phyloP scores from a whole-genome alignment of 2,888 invertebrate genomes.

The Amiota minor region DNA sequence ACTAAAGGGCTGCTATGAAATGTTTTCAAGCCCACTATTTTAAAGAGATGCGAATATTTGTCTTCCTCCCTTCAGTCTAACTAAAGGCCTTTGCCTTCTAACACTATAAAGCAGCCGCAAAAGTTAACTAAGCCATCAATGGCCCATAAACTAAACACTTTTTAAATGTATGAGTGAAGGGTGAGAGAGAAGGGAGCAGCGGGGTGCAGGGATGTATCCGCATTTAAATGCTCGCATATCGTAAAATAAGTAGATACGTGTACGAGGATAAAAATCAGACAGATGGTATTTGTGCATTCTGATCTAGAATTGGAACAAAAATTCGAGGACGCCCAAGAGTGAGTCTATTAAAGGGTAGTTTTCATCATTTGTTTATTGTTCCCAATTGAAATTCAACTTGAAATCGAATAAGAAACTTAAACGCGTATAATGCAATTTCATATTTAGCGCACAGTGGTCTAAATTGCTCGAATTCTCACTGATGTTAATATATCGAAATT shows the following conservation, averaged over 20 bases:
- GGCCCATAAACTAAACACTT: constrained; percentile 72
- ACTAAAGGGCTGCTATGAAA: constrained; percentile 18
- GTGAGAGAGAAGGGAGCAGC: constrained; percentile 5
- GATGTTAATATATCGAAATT: too few species aligned
- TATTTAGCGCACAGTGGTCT: constrained; percentile 49
- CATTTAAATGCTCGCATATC: constrained; percentile 40
- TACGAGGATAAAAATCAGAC: constrained; percentile 58
- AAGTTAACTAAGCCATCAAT: constrained; percentile 73
- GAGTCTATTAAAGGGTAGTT: constrained; percentile 72
- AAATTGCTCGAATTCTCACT: neutral
- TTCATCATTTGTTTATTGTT: constrained; percentile 66
- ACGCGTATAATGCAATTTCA: constrained; percentile 46
- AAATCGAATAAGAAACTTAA: constrained; percentile 38
- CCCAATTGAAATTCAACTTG: constrained; percentile 55
- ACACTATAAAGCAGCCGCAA: constrained; percentile 37
- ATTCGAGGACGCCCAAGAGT: constrained; percentile 19
- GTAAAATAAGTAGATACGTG: neutral
- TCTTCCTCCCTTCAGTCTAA: neutral
- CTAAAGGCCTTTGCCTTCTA: neutral
- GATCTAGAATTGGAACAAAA: neutral
- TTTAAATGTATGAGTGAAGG: constrained; percentile 56
- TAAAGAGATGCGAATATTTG: constrained; percentile 36
- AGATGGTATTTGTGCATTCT: constrained; percentile 57
- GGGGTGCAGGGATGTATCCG: constrained; percentile 5
- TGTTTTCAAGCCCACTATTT: constrained; percentile 12